Conservation (phyloP, 2,113 vertebrate genomes). For the Cynopterus brachyotis region DNA sequence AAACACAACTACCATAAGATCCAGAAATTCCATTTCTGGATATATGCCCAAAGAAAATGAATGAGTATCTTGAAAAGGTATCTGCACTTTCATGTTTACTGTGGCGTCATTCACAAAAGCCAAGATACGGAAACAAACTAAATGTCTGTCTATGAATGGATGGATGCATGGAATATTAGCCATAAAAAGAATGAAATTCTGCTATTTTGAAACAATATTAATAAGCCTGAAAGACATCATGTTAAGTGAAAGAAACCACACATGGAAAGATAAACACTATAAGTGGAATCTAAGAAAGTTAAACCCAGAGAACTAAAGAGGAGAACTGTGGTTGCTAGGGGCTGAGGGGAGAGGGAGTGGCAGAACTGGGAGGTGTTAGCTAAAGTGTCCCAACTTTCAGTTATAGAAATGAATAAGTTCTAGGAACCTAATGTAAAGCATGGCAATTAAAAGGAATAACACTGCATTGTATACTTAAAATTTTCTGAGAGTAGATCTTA, state of each 20-base stretch:
- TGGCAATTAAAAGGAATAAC: background rate
- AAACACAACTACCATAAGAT: background rate
- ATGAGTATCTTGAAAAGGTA: background rate
- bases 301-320: background rate
- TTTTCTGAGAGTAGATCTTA: background rate
- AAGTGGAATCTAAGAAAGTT: background rate
- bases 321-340: background rate
- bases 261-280: background rate
- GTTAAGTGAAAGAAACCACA: background rate
- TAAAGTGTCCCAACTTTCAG: background rate
- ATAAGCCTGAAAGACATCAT: background rate
- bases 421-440: background rate
- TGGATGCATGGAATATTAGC: background rate
- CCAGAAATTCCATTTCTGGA: background rate
- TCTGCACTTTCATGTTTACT: background rate
- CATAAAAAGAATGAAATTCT: background rate
- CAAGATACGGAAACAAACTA: background rate
- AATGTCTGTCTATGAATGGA: background rate
- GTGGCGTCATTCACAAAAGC: background rate
- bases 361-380: background rate
- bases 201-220: background rate
- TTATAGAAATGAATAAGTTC: background rate
- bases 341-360: background rate
- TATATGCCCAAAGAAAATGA: background rate
- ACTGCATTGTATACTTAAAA: background rate